phyloP scores from a whole-genome alignment of 2,113 vertebrate genomes.

The Redunca redunca region DNA sequence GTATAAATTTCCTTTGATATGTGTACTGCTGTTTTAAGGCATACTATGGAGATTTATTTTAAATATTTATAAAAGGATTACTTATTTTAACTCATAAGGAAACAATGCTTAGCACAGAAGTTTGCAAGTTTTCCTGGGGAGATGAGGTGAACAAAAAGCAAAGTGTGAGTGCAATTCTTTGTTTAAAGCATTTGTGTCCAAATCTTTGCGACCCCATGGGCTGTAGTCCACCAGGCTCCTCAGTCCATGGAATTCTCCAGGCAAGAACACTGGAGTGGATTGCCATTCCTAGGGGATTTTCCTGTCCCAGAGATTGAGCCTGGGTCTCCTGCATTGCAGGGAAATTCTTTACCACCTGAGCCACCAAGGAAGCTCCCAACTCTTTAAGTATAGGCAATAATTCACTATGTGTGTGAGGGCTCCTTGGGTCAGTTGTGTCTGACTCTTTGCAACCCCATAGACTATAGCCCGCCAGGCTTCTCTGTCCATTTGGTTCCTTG shows the following conservation, averaged over 20 bases:
- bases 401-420: background rate
- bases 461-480: background rate
- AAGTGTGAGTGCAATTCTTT: background rate
- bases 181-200: background rate
- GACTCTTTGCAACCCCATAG: background rate
- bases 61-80: constrained; percentile 54
- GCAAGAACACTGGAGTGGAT: background rate
- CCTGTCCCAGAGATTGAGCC: background rate
- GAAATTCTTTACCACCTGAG: background rate
- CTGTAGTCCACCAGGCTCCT: background rate
- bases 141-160: constrained; percentile 8
- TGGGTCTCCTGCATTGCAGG: background rate
- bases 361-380: background rate
- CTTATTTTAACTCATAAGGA: constrained; percentile 49
- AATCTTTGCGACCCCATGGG: background rate
- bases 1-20: constrained; percentile 17
- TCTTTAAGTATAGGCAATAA: background rate
- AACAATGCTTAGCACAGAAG: constrained; percentile 17
- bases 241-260: background rate
- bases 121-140: constrained; percentile 31
- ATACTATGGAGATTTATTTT: constrained; percentile 23
- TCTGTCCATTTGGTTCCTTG: background rate
- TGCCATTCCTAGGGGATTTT: background rate
- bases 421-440: background rate
- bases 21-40: background rate